Evolutionary conservation across 1,140 invertebrate genomes (phyloP), one percentile per base, ranked within the genome.

Genomic region (Sinella curviseta): DNA sequence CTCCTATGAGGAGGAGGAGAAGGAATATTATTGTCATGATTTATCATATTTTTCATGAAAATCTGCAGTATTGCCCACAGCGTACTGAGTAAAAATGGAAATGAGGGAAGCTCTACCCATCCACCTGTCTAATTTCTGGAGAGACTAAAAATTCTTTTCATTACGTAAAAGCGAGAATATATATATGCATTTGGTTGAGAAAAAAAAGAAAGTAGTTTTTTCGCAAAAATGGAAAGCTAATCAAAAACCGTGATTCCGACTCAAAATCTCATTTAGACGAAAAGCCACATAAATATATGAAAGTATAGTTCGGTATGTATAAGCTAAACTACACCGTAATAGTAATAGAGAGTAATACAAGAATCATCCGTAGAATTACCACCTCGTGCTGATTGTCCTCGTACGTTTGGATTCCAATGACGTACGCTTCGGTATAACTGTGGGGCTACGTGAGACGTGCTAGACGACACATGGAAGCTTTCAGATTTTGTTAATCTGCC

Each of bases 261-360:
- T n/a, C n/a, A n/a, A 48, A 48, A 12, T 48, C 20, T 48, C 8
- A 48, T 48, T 8, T 12, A 20, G 20, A 48, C 8, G 8, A 48
- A 20, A 26, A 60, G 24, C 57, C 24, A 60, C 57, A n/a, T n/a
- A n/a, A n/a, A n/a, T n/a, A n/a, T n/a, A n/a, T n/a, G n/a, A n/a
- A n/a, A n/a, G n/a, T n/a, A n/a, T n/a, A n/a, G n/a, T n/a, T n/a
- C n/a, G n/a, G n/a, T n/a, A n/a, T n/a, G n/a, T 30, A 74, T 39
- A 35, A 78, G 48, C 70, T 78, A 83, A 75, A 84, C 81, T 34
- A 81, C 80, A 33, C 81, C 83, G 55, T 82, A 82, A 76, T 81
- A 84, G 76, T 80, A 84, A 78, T 81, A 82, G 54, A 78, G 36
- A 60, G 77, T 78, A 55, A 65, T 67, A 48, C 77, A 74, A 67